Evolutionary conservation across 2,113 vertebrate species (phyloP).

Genomic region (Rhinogobius similis): DNA sequence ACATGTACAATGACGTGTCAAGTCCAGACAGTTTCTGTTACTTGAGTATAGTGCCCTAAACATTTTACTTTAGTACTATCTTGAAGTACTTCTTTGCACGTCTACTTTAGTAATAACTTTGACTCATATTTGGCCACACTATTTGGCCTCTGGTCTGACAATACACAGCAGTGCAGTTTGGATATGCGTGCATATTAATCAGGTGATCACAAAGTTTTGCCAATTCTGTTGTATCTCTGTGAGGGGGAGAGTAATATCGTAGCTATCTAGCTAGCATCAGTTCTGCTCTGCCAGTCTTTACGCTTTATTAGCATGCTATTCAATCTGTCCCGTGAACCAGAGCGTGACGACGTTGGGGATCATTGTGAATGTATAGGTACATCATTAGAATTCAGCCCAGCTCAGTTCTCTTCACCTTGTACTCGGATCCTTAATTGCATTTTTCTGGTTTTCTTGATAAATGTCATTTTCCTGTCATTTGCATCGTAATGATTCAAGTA

Average conservation of each 20-base stretch:
- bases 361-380: conserved; percentile 15
- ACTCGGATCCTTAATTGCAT: conserved; percentile 13
- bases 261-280: neutral
- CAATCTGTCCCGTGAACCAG: conserved; percentile 7
- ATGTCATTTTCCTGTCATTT: conserved; percentile 23
- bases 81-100: no score
- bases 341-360: conserved; percentile 29
- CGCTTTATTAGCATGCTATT: conserved; percentile 9
- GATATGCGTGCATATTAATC: neutral
- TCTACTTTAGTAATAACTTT: no score
- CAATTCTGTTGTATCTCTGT: no score
- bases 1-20: no score
- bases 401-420: neutral
- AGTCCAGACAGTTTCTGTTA: no score
- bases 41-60: no score
- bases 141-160: no score
- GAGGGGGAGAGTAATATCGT: no score
- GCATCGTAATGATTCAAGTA: conserved; percentile 17
- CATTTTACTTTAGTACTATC: no score
- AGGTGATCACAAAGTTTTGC: neutral
- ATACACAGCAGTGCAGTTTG: no score
- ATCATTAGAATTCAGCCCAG: conserved; percentile 18
- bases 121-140: no score
- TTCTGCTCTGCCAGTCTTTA: conserved; percentile 10
- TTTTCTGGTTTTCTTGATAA: conserved; percentile 15